Conservation (phyloP, 2,888 invertebrate genomes). For the Chaetogeoica ovagalla region DNA sequence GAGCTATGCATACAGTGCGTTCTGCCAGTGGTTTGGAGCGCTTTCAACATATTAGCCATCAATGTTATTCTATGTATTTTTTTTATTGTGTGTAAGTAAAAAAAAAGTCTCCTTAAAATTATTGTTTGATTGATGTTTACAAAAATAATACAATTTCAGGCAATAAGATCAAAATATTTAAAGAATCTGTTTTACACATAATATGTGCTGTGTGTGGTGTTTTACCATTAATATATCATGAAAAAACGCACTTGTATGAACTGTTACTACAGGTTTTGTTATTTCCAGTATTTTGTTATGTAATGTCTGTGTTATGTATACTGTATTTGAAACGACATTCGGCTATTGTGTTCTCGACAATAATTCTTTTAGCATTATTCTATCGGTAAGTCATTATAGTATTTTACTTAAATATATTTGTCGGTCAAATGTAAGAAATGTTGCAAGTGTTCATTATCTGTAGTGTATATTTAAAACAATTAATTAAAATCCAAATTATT, state of each 20-base stretch:
- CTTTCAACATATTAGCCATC: conserved; percentile 9
- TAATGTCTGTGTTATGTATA: conserved; percentile 24
- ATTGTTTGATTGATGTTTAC: background rate
- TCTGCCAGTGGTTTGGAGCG: conserved; percentile 14
- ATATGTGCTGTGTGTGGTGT: conserved; percentile 37
- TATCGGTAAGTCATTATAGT: conserved; percentile 27
- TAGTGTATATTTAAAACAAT: too few relatives aligned
- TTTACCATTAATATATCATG: conserved; percentile 21
- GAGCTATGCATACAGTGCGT: conserved; percentile 22
- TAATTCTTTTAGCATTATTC: conserved; percentile 23
- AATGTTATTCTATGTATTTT: conserved; percentile 34
- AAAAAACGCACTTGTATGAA: conserved; percentile 7
- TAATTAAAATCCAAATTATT: background rate
- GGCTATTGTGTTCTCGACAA: conserved; percentile 14
- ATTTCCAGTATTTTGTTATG: conserved; percentile 29
- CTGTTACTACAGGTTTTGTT: conserved; percentile 11
- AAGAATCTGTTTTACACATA: conserved; percentile 10
- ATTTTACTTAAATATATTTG: background rate
- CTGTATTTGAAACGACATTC: conserved; percentile 9
- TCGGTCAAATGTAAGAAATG: too few relatives aligned
- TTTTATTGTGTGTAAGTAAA: conserved; percentile 15
- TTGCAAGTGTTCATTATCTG: too few relatives aligned
- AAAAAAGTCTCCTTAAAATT: background rate
- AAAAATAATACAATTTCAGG: background rate
- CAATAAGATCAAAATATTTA: conserved; percentile 6